Base-by-base conservation (phyloP, 2,888 invertebrate genomes). In the Julus scandinavius region DNA sequence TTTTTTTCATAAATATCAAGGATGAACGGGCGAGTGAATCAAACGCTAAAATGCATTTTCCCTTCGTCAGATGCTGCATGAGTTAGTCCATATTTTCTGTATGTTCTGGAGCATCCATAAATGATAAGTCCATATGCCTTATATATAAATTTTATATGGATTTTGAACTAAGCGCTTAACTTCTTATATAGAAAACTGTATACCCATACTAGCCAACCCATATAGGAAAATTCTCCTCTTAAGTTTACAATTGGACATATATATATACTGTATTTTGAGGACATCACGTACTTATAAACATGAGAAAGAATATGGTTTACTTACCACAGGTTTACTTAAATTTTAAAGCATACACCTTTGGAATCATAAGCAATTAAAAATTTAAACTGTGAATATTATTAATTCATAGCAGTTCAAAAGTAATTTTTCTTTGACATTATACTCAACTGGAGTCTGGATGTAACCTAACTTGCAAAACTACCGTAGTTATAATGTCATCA, bases 1-100 rank as follows among this genome's bases (percentile, higher is more conserved):
- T 80, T 54, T 80, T 29, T 40, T 80, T 80, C 80, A 4, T 72
- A 72, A 38, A 85, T 50, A 85, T 45, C 45, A 85, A 85, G 85
- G 85, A 85, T 85, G 20, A 85, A 45, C 38, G 38, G 80, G 80
- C 38, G 29, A 85, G 85, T 85, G 85, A 85, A 85, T 85, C 85
- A 85, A 85, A 50, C 85, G 85, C 85, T 85, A 85, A 85, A 85
- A 45, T 85, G 85, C 50, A 85, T 85, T 85, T 85, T 85, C 85
- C 11, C 9, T 85, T 85, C 85, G 45, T 85, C 80, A 80, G 85
- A 49, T 85, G 49, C 20, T 85, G 49, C 49, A 85, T 85, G 85
- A 85, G 49, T 85, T 85, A 85, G 85, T 85, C 49, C 85, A 85
- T 80, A 80, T 80, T 80, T 80, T 80, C 80, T 80, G 80, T 13